A percentile compares a stretch with the other conserved stretches of the same genome.
These are phyloP conservation scores for Myotis brandtii DNA, from an alignment of 2,113 vertebrate species.

Conservation along the genomic window DNA sequence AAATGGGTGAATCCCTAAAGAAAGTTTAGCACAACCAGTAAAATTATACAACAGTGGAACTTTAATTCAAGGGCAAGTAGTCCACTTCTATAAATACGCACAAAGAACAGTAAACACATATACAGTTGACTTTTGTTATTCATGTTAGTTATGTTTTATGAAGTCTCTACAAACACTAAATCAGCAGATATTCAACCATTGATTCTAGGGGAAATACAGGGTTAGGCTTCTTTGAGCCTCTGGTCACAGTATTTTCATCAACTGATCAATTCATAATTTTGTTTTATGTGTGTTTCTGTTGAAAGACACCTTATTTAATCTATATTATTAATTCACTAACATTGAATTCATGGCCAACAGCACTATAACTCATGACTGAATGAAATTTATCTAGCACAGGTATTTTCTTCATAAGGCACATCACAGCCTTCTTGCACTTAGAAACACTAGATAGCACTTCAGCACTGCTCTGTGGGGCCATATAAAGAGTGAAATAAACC, in stretches of 20 bases:
- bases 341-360: background rate
- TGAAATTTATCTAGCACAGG: background rate
- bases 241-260: background rate
- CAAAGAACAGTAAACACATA: background rate
- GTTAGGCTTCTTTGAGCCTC: background rate
- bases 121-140: background rate
- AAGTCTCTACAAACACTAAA: background rate
- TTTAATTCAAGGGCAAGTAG: background rate
- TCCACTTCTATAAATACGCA: background rate
- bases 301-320: background rate
- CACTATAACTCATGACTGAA: background rate
- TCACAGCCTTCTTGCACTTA: background rate
- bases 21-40: background rate
- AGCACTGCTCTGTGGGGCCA: background rate
- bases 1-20: background rate
- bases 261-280: background rate
- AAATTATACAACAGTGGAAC: background rate
- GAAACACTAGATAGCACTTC: background rate
- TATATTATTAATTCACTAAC: background rate
- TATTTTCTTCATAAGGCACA: background rate
- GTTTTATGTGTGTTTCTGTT: background rate
- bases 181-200: background rate
- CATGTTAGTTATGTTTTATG: background rate
- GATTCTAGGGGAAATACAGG: background rate
- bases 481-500: background rate